Evolutionary conservation across 2,888 invertebrate species (phyloP).

Genomic region (Exocentrus adspersus): DNA sequence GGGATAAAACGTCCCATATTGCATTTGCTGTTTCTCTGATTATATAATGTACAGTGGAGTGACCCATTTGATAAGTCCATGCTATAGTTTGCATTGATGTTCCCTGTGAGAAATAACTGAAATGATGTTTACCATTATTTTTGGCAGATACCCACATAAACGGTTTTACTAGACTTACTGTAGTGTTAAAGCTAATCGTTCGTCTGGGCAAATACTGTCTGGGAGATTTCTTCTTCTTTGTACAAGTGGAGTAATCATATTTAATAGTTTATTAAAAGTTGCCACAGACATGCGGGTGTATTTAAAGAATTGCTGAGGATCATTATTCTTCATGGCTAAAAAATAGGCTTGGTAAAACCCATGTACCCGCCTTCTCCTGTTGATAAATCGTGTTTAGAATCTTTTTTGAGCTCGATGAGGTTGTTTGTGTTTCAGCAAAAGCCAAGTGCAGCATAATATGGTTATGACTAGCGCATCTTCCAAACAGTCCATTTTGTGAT

Average conservation of each 20-base stretch:
- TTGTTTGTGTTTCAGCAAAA: background rate
- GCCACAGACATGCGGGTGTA: background rate
- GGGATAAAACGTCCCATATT: constrained; percentile 17
- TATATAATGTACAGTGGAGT: constrained; percentile 18
- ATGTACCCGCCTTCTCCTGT: background rate
- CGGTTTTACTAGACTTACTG: too few species aligned
- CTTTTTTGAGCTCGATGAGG: background rate
- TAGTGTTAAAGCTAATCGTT: background rate
- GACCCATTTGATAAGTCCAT: constrained; percentile 18
- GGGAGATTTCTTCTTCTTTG: background rate
- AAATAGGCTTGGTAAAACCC: background rate
- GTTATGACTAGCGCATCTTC: too few species aligned
- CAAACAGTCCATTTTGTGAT: too few species aligned
- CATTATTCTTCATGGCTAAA: background rate
- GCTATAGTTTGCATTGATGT: constrained; percentile 19
- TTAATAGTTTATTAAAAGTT: background rate
- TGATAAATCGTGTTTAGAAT: background rate
- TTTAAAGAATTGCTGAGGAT: background rate
- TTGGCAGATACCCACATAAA: too few species aligned
- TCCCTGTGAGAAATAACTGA: background rate
- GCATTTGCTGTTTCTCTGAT: constrained; percentile 11
- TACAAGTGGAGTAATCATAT: background rate
- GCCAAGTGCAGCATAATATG: background rate
- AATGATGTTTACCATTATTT: too few species aligned
- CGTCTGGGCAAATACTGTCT: background rate